Evolutionary conservation across 1,140 invertebrate species (phyloP).

Genomic region (Muscidifurax raptorellus): DNA sequence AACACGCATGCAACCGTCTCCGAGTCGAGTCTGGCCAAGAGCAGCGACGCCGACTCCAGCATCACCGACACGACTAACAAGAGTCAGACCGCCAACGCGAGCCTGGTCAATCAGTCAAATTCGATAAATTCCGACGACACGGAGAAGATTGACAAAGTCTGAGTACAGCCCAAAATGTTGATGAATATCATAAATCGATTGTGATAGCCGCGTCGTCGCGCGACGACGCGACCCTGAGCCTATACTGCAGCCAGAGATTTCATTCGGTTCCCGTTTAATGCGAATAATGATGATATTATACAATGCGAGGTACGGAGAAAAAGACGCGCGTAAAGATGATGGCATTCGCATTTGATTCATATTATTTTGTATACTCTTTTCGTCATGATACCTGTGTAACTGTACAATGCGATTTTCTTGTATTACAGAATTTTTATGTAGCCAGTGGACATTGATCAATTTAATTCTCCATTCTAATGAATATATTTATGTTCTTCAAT

Average conservation of each 20-base stretch:
- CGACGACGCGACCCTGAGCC: slow-evolving; percentile 1
- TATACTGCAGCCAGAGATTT: slow-evolving; percentile 58
- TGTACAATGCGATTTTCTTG: background rate
- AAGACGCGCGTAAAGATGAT: background rate
- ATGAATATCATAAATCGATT: slow-evolving; percentile 57
- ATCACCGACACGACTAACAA: slow-evolving; percentile 47
- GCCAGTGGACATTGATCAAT: background rate
- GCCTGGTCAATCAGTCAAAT: slow-evolving; percentile 52
- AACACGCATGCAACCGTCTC: slow-evolving; percentile 62
- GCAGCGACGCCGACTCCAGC: slow-evolving; percentile 58
- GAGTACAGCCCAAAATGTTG: slow-evolving; percentile 37
- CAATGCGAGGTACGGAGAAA: background rate
- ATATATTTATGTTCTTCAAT: background rate
- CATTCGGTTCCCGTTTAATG: slow-evolving; percentile 49
- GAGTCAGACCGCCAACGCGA: background rate
- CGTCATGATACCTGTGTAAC: background rate
- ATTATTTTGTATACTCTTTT: background rate
- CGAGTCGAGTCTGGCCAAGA: slow-evolving; percentile 62
- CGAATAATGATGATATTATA: background rate
- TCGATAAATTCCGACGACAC: slow-evolving; percentile 61
- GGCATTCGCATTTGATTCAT: slow-evolving; percentile 10
- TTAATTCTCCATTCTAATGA: background rate
- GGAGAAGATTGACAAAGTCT: slow-evolving; percentile 67
- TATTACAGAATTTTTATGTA: background rate
- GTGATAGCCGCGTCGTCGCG: slow-evolving; percentile 68